These are phyloP conservation scores for Oreochromis mossambicus DNA, from an alignment of 2,797 vertebrate genomes.

Conservation along the genomic window DNA sequence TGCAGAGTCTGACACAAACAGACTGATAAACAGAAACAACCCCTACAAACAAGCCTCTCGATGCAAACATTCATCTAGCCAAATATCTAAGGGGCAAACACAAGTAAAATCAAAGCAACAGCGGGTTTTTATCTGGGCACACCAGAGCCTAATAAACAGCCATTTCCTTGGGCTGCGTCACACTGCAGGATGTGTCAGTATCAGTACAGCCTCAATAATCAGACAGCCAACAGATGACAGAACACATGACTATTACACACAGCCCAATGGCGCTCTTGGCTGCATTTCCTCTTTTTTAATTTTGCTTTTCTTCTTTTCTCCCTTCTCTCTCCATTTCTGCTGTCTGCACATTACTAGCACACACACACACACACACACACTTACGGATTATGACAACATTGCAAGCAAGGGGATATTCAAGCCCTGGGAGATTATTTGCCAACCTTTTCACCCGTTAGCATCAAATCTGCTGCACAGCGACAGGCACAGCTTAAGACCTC, in stretches of 20 bases:
- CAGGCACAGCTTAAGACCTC: constrained; percentile 43
- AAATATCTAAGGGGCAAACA: constrained; percentile 60
- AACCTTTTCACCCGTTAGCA: constrained; percentile 40
- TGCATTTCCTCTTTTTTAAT: constrained; percentile 5
- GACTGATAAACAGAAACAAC: constrained; percentile 48
- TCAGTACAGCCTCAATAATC: constrained; percentile 45
- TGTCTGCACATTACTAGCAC: neutral
- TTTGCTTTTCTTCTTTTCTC: neutral
- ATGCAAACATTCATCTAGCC: constrained; percentile 46
- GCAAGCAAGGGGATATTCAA: constrained; percentile 26
- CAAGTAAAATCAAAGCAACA: constrained; percentile 46
- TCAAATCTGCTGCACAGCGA: constrained; percentile 34
- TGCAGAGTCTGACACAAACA: constrained; percentile 29
- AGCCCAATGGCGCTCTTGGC: constrained; percentile 8
- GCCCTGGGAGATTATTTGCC: constrained; percentile 44
- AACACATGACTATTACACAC: constrained; percentile 43
- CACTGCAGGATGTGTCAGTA: constrained; percentile 39
- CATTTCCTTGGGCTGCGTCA: constrained; percentile 44
- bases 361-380: neutral
- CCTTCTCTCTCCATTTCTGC: neutral
- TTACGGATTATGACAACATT: constrained; percentile 32
- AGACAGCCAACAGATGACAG: constrained; percentile 56
- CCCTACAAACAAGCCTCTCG: constrained; percentile 17
- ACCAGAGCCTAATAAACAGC: constrained; percentile 53
- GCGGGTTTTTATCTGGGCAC: constrained; percentile 49